Base-by-base conservation (phyloP, 2,888 invertebrate species). In the Cephus rjabovi region DNA sequence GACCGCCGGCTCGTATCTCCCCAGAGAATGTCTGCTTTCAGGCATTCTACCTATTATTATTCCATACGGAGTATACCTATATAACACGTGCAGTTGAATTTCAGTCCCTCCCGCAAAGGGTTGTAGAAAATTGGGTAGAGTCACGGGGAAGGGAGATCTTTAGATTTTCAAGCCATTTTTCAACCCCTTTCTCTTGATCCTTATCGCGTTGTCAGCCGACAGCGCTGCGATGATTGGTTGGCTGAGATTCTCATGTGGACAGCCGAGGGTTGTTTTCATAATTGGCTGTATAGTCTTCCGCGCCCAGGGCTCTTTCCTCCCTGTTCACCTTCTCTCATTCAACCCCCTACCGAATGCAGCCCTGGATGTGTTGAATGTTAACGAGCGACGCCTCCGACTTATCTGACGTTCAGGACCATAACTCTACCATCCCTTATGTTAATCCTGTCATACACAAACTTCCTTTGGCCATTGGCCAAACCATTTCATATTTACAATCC, bases 171-270 rank as follows among this genome's bases (percentile, higher is more conserved):
- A 70, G 71, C 31, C 73, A 34, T 76, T 76, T 77, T 78, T 80
- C 75, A 34, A 75, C 75, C 79, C 77, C 74, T 80, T 77, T 80
- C 34, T 33, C 34, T 73, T 75, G 88, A 87, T 87, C 68, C 77
- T 84, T 86, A 88, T 88, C 87, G 71, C 34, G 56, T 74, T 80
- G 79, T 75, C 78, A 79, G 82, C 79, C 69, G 80, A 75, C 76
- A 75, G 79, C 78, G 82, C 79, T 75, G 80, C 79, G 83, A 83
- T 84, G 87, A 87, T 86, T 82, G 83, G 83, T 84, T 79, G 79
- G 73, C 56, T 15, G 77, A 77, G 78, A 76, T 76, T 80, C 75
- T 79, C 79, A 82, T 34, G 78, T 76, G 77, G 77, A 82, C 80
- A 80, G 81, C 82, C 56, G 79, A 82, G 83, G 84, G 84, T 82